Percentiles rank a stretch among this genome's conserved stretches.
Conservation (phyloP, 2,888 invertebrate species). For the Spicauda simplicius region DNA sequence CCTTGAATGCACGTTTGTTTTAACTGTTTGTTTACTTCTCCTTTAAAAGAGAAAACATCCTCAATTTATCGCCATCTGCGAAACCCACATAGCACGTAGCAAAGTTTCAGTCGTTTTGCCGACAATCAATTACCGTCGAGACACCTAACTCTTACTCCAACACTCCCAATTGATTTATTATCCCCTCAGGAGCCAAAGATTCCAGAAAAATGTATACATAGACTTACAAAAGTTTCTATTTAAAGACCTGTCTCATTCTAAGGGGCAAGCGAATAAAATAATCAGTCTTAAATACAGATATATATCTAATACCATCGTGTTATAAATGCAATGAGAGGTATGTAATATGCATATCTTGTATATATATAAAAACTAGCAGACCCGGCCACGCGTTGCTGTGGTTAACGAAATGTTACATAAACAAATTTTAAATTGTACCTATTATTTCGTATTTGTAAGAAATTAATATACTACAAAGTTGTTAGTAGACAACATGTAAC, state of each 20-base stretch:
- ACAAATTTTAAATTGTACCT: too few species aligned
- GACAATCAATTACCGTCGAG: constrained; percentile 10
- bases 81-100: neutral
- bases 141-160: constrained; percentile 11
- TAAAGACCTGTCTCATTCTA: neutral
- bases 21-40: too few species aligned
- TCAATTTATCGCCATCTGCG: constrained; percentile 1
- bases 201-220: constrained; percentile 15
- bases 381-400: too few species aligned
- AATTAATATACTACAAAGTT: too few species aligned
- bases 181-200: neutral
- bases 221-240: neutral
- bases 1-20: too few species aligned
- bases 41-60: neutral
- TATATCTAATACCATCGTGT: too few species aligned
- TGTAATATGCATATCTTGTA: too few species aligned
- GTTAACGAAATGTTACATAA: too few species aligned
- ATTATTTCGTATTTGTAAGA: too few species aligned
- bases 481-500: too few species aligned
- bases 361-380: too few species aligned
- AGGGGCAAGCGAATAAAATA: neutral
- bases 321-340: too few species aligned
- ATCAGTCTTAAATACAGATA: neutral
- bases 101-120: constrained; percentile 17
- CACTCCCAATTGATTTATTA: constrained; percentile 22